Percentiles rank a stretch among this genome's conserved stretches.
phyloP scores from a whole-genome alignment of 2,888 invertebrate genomes.

The Amphipoea lucens region DNA sequence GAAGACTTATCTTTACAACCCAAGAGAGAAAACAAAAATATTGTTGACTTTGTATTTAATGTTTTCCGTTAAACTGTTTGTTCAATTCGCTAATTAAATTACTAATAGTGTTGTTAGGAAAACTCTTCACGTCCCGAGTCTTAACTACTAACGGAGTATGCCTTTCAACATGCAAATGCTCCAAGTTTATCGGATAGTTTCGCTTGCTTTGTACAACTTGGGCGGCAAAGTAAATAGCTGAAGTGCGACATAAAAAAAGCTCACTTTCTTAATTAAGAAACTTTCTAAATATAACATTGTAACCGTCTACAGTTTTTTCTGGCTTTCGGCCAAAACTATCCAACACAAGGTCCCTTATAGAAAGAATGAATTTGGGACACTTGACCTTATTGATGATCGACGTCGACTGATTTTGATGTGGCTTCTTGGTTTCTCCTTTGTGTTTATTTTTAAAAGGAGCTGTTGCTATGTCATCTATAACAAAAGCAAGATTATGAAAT shows the following conservation, averaged over 20 bases:
- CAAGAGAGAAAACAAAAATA: neutral
- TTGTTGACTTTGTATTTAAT: neutral
- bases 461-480: neutral
- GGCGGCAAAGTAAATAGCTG: slow-evolving; percentile 24
- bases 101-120: neutral
- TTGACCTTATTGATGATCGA: slow-evolving; percentile 60
- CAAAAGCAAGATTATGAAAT: neutral
- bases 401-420: slow-evolving; percentile 34
- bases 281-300: slow-evolving; percentile 60
- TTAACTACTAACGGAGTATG: slow-evolving; percentile 1
- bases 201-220: slow-evolving; percentile 13
- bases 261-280: slow-evolving; percentile 60
- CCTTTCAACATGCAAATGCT: slow-evolving; percentile 27
- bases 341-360: slow-evolving; percentile 60
- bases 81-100: slow-evolving; percentile 2
- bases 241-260: slow-evolving; percentile 47
- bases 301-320: slow-evolving; percentile 44
- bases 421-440: slow-evolving; percentile 6
- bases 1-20: neutral
- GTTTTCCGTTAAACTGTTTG: neutral
- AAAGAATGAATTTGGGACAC: slow-evolving; percentile 58
- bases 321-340: slow-evolving; percentile 57
- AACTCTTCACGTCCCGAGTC: neutral
- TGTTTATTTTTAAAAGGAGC: neutral
- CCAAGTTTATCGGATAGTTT: slow-evolving; percentile 28